Base-by-base conservation (phyloP, 2,888 invertebrate species). In the Vesta saturnalis region DNA sequence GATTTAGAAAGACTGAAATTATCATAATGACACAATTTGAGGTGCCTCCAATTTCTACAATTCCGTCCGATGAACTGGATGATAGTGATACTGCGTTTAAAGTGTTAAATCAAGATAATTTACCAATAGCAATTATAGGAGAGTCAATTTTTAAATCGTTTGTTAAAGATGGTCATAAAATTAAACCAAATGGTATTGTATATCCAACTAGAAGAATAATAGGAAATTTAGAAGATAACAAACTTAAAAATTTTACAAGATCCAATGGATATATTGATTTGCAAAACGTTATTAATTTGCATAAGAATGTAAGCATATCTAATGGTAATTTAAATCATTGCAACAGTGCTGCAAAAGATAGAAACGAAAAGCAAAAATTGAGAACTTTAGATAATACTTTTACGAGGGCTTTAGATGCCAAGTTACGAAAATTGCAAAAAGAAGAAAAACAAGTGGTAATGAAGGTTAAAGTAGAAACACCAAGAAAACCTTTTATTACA, bases 361-460 rank as follows among this genome's bases (percentile, higher is more conserved):
- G 79, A 22, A 76, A 82, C 16, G 83, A 85, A 70, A 82, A 82
- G n/a, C 77, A 80, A 1, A 76, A 75, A 52, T 74, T 72, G 55
- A 73, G 79, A 60, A 71, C 81, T 6, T 79, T 85, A 12, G 85
- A 85, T 54, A 81, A 83, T 64, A 87, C 89, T 75, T 92, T 93
- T 81, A 90, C 90, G 69, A 89, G 90, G 76, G 90, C 90, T 62
- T 85, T 94, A 68, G 92, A 92, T 80, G 89, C 89, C 47, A 92
- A 92, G 81, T 83, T 94, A 67, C 86, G 89, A 35, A 89, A 89
- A 66, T 86, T 93, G 59, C 90, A 92, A 81, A 89, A 89, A 69
- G 88, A 89, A 73, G 89, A 54, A 80, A 81, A 57, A 78, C 77
- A 60, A 74, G 73, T 58, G 59, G 47, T 71, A 61, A 66, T 71